Evolutionary conservation across 1,140 invertebrate genomes (phyloP).

Genomic region (Cephus cinctus): DNA sequence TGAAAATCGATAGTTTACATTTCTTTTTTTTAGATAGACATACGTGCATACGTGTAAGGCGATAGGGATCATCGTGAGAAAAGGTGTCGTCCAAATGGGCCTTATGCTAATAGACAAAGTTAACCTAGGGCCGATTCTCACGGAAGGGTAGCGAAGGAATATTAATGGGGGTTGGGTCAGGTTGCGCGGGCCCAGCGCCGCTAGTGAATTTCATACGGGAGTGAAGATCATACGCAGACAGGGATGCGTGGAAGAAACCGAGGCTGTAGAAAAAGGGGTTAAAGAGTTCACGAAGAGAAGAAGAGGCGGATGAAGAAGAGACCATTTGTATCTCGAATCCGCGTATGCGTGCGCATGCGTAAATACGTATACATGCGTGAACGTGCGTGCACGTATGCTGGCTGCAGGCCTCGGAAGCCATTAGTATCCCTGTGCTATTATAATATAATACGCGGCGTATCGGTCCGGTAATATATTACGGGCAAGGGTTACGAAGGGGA

Average conservation of each 20-base stretch:
- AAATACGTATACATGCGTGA: too few species aligned
- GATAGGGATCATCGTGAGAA: neutral
- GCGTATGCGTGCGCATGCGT: too few species aligned
- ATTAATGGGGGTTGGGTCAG: neutral
- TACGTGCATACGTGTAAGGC: too few species aligned
- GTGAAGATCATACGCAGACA: too few species aligned
- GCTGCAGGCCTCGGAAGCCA: slow-evolving; percentile 11
- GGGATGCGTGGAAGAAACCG: too few species aligned
- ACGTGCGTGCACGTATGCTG: neutral
- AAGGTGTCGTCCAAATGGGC: too few species aligned
- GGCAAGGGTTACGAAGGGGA: slow-evolving; percentile 1
- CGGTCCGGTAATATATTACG: slow-evolving; percentile 11
- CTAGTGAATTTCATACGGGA: too few species aligned
- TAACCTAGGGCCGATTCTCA: neutral
- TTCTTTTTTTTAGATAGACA: too few species aligned
- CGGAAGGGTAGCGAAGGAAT: neutral
- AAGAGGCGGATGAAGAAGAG: too few species aligned
- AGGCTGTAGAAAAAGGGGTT: too few species aligned
- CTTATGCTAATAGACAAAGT: neutral
- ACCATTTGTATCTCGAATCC: neutral
- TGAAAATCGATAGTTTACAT: too few species aligned
- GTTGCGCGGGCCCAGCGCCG: neutral
- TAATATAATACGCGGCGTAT: slow-evolving; percentile 20
- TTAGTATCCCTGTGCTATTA: slow-evolving; percentile 22
- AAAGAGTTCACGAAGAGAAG: too few species aligned